Conservation (phyloP, 1,140 invertebrate genomes). For the Pygmarrhopalites habei region DNA sequence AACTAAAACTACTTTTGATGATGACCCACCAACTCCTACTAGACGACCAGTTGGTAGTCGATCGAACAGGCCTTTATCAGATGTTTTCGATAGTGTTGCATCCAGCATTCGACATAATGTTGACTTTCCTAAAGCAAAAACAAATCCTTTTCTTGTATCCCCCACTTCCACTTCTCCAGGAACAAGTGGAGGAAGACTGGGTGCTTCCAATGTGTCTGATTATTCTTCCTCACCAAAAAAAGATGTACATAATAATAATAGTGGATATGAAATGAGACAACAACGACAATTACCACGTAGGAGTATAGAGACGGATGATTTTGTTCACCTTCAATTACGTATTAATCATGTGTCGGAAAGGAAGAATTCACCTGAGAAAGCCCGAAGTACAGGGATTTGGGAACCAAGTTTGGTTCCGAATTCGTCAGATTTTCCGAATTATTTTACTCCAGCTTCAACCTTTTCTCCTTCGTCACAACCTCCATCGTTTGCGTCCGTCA, state of each 20-base stretch:
- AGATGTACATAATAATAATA: no score
- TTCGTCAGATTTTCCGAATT: conserved; percentile 22
- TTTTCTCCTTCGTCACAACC: neutral
- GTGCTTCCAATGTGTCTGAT: neutral
- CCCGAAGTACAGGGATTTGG: conserved; percentile 14
- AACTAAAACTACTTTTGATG: neutral
- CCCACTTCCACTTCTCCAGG: neutral
- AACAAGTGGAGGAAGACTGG: no score
- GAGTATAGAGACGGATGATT: conserved; percentile 13
- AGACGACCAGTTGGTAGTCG: neutral
- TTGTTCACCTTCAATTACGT: conserved; percentile 18
- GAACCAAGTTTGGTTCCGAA: neutral
- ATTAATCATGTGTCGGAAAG: conserved; percentile 13
- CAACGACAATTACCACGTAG: neutral
- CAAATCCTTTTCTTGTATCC: conserved; percentile 22
- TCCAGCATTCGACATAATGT: conserved; percentile 26
- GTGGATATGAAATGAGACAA: no score
- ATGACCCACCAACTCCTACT: neutral
- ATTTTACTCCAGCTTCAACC: conserved; percentile 13
- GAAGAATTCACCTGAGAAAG: conserved; percentile 25
- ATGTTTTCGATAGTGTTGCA: conserved; percentile 20
- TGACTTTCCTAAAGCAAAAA: conserved; percentile 30
- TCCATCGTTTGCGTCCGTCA: neutral
- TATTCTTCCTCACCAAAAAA: neutral
- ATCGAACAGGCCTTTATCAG: conserved; percentile 2